Percentiles rank a stretch among this genome's conserved stretches.
Evolutionary conservation across 2,113 vertebrate species (phyloP).

Genomic region (Dissostichus mawsoni): DNA sequence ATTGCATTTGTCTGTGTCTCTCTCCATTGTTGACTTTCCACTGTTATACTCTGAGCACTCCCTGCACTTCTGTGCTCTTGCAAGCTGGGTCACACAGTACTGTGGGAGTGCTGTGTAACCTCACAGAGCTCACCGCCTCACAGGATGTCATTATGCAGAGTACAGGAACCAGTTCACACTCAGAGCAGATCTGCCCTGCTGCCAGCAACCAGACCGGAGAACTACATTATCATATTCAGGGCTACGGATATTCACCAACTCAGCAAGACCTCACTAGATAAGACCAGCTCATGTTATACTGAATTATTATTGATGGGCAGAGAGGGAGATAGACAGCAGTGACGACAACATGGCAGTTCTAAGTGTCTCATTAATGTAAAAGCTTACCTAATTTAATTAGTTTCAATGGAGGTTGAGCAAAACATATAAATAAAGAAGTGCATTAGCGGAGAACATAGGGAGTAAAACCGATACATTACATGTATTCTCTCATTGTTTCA

Average conservation of each 20-base stretch:
- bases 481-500: background rate
- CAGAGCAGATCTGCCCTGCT: slow-evolving; percentile 1
- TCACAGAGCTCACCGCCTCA: slow-evolving; percentile 16
- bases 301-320: background rate
- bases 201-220: background rate
- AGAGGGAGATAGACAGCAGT: background rate
- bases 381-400: background rate
- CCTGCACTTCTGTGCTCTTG: slow-evolving; percentile 1
- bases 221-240: background rate
- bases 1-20: background rate
- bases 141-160: slow-evolving; percentile 15
- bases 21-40: background rate
- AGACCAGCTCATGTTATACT: background rate
- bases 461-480: background rate
- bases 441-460: background rate
- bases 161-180: background rate
- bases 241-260: slow-evolving; percentile 5
- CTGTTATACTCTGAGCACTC: background rate
- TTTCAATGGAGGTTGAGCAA: background rate
- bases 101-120: background rate
- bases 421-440: background rate
- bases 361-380: background rate
- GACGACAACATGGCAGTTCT: background rate
- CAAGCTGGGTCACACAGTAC: slow-evolving; percentile 9
- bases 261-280: background rate